These are phyloP conservation scores for Pseudococcus viburni DNA, from an alignment of 2,888 invertebrate genomes.

Conservation along the genomic window DNA sequence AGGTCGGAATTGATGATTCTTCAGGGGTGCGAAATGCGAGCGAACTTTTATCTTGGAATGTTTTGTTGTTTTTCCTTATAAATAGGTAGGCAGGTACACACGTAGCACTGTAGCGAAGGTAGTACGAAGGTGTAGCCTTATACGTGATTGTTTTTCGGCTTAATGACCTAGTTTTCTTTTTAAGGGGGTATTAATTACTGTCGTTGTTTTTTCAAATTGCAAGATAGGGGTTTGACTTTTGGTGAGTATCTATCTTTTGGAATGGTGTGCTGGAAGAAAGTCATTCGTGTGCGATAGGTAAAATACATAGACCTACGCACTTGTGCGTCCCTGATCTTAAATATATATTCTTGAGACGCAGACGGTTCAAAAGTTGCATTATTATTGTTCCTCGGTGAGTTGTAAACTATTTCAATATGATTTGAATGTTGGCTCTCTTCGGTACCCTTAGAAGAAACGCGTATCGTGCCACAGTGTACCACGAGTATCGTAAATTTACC, in stretches of 20 bases:
- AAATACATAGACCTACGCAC: not conserved
- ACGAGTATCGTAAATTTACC: constrained; percentile 43
- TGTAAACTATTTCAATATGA: constrained; percentile 43
- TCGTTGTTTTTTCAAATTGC: not conserved
- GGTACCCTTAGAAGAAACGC: constrained; percentile 13
- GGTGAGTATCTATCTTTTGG: not conserved
- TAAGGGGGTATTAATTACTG: not conserved
- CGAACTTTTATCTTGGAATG: not conserved
- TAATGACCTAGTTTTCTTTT: constrained; percentile 27
- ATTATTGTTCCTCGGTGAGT: constrained; percentile 39
- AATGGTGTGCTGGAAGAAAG: too few species aligned
- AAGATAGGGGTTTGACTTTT: not conserved
- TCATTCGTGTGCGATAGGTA: too few species aligned
- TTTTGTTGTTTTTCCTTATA: not conserved
- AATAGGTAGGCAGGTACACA: not conserved
- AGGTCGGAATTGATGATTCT: constrained; percentile 8
- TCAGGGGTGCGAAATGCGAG: not conserved
- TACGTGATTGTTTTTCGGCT: constrained; percentile 8
- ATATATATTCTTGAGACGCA: not conserved
- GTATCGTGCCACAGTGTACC: not conserved
- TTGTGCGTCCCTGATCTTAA: not conserved
- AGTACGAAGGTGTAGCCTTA: not conserved
- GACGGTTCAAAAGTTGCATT: constrained; percentile 31
- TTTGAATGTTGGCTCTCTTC: constrained; percentile 20
- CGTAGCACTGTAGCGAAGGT: not conserved